phyloP scores from a whole-genome alignment of 2,113 vertebrate genomes.

The Zapornia atra region DNA sequence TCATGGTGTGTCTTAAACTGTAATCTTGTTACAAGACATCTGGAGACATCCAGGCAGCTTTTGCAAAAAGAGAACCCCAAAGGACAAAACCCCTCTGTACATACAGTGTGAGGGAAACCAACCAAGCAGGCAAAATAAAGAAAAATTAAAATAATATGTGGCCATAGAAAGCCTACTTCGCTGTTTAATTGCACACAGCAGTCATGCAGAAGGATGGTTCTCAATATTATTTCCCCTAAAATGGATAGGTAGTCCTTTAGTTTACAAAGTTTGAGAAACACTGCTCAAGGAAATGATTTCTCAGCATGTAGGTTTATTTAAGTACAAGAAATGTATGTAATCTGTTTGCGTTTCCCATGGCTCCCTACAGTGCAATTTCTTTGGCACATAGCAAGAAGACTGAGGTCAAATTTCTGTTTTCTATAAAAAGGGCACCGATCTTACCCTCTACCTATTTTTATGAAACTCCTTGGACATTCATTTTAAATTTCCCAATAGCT shows the following conservation, averaged over 20 bases:
- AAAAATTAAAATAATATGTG: background rate
- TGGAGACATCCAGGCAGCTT: background rate
- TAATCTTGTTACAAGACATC: background rate
- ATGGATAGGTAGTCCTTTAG: background rate
- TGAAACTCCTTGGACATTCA: background rate
- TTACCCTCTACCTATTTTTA: background rate
- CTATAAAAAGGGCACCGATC: background rate
- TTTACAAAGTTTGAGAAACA: background rate
- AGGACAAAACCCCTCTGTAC: background rate
- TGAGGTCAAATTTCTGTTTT: background rate
- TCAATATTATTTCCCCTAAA: background rate
- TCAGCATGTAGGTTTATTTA: background rate
- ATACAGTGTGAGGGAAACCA: background rate
- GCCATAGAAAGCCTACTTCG: background rate
- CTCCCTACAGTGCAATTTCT: background rate
- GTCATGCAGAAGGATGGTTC: background rate
- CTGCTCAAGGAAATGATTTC: background rate
- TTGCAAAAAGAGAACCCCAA: background rate
- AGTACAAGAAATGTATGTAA: background rate
- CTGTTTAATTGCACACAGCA: background rate
- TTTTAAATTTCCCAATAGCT: background rate
- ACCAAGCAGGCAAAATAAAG: background rate
- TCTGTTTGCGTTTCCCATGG: slow-evolving; percentile 26
- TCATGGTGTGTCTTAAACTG: background rate
- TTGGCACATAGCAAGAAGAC: background rate